Conservation (phyloP, 1,140 invertebrate species). For the Ephestia elutella region DNA sequence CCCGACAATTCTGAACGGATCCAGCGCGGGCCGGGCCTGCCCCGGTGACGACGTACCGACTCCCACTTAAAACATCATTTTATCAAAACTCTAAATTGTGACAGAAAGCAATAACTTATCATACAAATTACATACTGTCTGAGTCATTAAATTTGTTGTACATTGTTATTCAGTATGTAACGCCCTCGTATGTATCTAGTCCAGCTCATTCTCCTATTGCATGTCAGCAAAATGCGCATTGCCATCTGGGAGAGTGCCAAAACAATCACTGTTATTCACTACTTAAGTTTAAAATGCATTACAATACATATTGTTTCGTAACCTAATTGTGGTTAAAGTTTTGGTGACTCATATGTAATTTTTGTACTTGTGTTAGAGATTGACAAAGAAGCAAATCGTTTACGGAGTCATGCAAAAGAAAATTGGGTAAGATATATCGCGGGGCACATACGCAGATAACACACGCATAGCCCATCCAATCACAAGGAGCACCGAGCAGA, state of each 20-base stretch:
- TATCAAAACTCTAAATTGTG: not conserved
- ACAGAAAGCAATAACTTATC: not conserved
- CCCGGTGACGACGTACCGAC: slow-evolving; percentile 3
- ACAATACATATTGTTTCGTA: slow-evolving; percentile 30
- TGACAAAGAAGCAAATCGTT: slow-evolving; percentile 28
- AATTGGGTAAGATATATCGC: slow-evolving; percentile 46
- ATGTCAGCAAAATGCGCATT: slow-evolving; percentile 49
- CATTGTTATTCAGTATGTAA: not conserved
- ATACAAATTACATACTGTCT: too few relatives aligned
- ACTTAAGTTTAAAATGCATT: slow-evolving; percentile 44
- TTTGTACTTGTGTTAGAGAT: slow-evolving; percentile 12
- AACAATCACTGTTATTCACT: slow-evolving; percentile 68
- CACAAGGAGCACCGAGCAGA: slow-evolving; percentile 52
- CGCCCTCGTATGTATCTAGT: slow-evolving; percentile 7
- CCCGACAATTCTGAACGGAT: slow-evolving; percentile 54
- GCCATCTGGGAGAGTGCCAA: slow-evolving; percentile 63
- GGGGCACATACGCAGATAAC: slow-evolving; percentile 45
- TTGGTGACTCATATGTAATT: slow-evolving; percentile 4
- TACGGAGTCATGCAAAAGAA: slow-evolving; percentile 39
- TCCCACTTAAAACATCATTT: slow-evolving; percentile 19
- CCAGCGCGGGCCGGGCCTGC: slow-evolving; percentile 18
- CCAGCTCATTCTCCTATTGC: slow-evolving; percentile 26
- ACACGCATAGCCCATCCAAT: slow-evolving; percentile 61
- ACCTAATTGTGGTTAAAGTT: slow-evolving; percentile 10
- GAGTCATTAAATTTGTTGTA: not conserved